phyloP scores from a whole-genome alignment of 2,113 vertebrate genomes.

The Oryzias celebensis region DNA sequence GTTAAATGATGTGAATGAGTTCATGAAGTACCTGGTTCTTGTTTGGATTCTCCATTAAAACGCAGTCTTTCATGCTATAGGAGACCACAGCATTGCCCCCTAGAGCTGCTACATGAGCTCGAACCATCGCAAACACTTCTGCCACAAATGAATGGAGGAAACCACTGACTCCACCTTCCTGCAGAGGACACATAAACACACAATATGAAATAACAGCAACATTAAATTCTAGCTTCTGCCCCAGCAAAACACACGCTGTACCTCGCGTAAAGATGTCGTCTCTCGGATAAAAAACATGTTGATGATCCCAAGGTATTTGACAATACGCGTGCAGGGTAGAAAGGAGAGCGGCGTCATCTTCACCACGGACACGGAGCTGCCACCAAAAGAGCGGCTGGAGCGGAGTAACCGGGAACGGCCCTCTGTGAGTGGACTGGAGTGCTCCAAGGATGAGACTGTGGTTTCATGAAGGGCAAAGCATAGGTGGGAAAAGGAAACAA shows the following conservation, averaged over 20 bases:
- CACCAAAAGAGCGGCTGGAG: conserved; percentile 77
- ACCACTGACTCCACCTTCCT: conserved; percentile 98
- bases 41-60: conserved; percentile 98
- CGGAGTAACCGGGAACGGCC: conserved; percentile 84
- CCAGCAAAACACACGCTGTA: conserved; percentile 69
- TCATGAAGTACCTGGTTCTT: conserved; percentile 90
- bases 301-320: conserved; percentile 97
- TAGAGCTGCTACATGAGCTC: conserved; percentile 93
- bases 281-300: conserved; percentile 99
- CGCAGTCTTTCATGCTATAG: conserved; percentile 98
- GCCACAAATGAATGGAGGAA: conserved; percentile 96
- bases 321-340: conserved; percentile 91
- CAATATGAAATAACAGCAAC: background rate
- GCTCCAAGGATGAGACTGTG: conserved; percentile 88
- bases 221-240: no score
- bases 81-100: conserved; percentile 97
- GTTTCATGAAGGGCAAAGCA: conserved; percentile 29
- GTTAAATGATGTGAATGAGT: background rate
- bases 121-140: conserved; percentile 97
- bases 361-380: conserved; percentile 86
- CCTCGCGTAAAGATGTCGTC: conserved; percentile 96
- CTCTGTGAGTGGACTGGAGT: conserved; percentile 86
- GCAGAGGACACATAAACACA: conserved; percentile 5
- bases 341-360: conserved; percentile 99
- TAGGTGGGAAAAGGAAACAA: conserved; percentile 9